These are phyloP conservation scores for Bubo bubo DNA, from an alignment of 2,113 vertebrate species.

Conservation along the genomic window DNA sequence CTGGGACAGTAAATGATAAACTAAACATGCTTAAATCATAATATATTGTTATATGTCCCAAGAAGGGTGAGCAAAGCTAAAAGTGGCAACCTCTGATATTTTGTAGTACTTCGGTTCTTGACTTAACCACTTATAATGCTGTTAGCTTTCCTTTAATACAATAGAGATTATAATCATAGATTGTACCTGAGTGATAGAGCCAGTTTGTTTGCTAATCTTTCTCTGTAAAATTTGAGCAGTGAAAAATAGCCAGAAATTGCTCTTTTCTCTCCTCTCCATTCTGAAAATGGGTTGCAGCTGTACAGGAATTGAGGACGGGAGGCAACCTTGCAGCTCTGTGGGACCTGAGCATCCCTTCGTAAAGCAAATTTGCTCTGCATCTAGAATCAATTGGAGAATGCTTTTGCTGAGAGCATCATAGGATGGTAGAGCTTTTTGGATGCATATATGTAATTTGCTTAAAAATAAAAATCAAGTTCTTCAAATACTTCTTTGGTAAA, in stretches of 20 bases:
- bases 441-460: background rate
- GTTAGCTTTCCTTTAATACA: background rate
- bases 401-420: background rate
- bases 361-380: background rate
- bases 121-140: background rate
- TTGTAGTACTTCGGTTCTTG: background rate
- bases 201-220: background rate
- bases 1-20: background rate
- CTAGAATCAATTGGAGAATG: background rate
- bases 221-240: background rate
- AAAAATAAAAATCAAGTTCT: background rate
- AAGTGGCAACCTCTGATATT: background rate
- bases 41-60: background rate
- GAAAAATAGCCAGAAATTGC: background rate
- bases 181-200: background rate
- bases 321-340: background rate
- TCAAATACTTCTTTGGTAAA: background rate
- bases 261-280: rapidly evolving
- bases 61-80: background rate
- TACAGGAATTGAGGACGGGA: background rate
- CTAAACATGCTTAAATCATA: background rate
- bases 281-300: background rate
- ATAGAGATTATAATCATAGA: background rate
- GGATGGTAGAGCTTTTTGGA: background rate
- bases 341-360: background rate